A percentile compares a stretch with the other conserved stretches of the same genome.
Evolutionary conservation across 2,888 invertebrate genomes (phyloP).

Genomic region (Flexamia atlantica): DNA sequence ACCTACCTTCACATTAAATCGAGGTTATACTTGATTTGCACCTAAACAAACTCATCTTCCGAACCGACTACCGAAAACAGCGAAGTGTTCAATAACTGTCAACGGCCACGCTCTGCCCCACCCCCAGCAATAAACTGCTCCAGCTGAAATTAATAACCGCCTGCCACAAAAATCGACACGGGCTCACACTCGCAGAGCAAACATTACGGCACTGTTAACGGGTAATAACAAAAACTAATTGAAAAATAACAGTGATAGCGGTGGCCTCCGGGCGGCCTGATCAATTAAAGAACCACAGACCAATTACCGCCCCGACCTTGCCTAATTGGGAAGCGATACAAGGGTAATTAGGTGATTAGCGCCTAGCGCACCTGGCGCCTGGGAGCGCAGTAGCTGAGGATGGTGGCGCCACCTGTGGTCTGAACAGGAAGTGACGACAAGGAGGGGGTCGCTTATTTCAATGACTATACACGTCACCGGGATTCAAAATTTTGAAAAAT

Average conservation of each 20-base stretch:
- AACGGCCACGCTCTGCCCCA: neutral
- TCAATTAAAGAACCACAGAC: constrained; percentile 54
- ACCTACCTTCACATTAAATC: no score
- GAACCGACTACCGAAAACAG: constrained; percentile 42
- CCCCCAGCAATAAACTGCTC: constrained; percentile 34
- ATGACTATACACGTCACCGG: no score
- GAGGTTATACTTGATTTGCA: no score
- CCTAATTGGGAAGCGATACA: constrained; percentile 52
- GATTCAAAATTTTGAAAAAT: no score
- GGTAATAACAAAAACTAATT: constrained; percentile 58
- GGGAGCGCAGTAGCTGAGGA: neutral
- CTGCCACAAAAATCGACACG: constrained; percentile 39
- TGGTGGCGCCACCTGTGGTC: neutral
- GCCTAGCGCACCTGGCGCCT: constrained; percentile 38
- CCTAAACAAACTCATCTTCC: no score
- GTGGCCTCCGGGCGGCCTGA: neutral
- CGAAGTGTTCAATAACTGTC: constrained; percentile 24
- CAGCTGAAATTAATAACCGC: constrained; percentile 17
- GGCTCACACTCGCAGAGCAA: constrained; percentile 40
- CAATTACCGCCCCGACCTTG: constrained; percentile 27
- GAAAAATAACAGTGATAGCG: constrained; percentile 58
- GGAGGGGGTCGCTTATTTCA: no score
- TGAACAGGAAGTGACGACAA: no score
- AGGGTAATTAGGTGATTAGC: constrained; percentile 48
- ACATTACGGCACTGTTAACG: constrained; percentile 40